Base-by-base conservation (phyloP, 2,888 invertebrate species). In the Aphidius colemani region DNA sequence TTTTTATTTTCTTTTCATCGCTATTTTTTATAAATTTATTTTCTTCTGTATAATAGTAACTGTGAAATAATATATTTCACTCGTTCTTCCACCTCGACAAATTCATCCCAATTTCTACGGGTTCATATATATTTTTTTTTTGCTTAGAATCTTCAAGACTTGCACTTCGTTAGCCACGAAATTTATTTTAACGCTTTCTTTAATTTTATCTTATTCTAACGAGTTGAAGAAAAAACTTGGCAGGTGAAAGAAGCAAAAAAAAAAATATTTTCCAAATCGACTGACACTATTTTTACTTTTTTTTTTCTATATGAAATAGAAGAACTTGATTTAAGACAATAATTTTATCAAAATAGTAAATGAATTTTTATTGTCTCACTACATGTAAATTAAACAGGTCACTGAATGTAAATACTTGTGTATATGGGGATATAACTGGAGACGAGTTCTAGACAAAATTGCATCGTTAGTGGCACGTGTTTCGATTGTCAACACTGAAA, bases 401-500 rank as follows among this genome's bases (percentile, higher is more conserved):
- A 4, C 30, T 30, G 30, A 30, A 30, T 30, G 30, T 30, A 30
- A 30, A 30, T 30, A 30, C 30, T 30, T 30, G 30, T 30, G 30
- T 30, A 30, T 4, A 30, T 30, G 30, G n/a, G n/a, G n/a, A n/a
- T n/a, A 30, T 30, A 30, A 4, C 4, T 30, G 0, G 2, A 8
- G 9, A 44, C 39, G 51, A 51, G 39, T 44, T 59, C 62, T 69
- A 60, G 72, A 77, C 76, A 77, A 77, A 72, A 77, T 77, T 76
- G 75, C 76, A 66, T 77, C 72, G 76, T 76, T 76, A 75, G 43
- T 40, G 56, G 18, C 41, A 39, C 9, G 57, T 51, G 45, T 45
- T 50, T 41, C 53, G 59, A 63, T 63, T 59, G 63, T 43, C 53
- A n/a, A 41, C 53, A 45, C 46, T 46, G 57, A 53, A 66, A 49